A percentile compares a stretch with the other conserved stretches of the same genome.
phyloP scores from a whole-genome alignment of 2,113 vertebrate species.

The Crotophaga sulcirostris region DNA sequence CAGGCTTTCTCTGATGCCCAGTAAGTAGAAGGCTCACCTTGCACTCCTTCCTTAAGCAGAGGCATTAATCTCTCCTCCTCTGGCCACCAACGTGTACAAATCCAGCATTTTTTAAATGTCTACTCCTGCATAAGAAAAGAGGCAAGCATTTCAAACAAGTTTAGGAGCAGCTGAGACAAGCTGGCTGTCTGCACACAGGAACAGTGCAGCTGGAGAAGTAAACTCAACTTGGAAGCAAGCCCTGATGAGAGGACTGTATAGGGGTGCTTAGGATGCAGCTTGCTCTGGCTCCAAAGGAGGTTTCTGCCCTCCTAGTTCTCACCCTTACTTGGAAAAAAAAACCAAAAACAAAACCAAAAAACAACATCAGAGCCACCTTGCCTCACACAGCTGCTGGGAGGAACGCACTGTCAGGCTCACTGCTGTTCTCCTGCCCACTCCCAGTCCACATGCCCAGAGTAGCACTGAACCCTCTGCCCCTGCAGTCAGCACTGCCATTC shows the following conservation, averaged over 20 bases:
- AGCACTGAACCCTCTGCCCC: not conserved
- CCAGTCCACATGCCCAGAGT: not conserved
- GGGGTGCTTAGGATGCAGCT: not conserved
- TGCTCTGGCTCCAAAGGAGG: not conserved
- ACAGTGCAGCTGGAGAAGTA: not conserved
- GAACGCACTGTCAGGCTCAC: not conserved
- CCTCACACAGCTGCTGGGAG: not conserved
- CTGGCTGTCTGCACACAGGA: not conserved
- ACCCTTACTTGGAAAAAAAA: not conserved
- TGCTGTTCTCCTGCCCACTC: not conserved
- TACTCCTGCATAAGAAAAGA: not conserved
- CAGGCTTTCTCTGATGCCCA: not conserved
- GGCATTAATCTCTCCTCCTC: not conserved
- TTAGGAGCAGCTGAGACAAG: not conserved
- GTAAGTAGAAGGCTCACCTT: not conserved
- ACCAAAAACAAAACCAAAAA: not conserved
- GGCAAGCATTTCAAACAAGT: not conserved
- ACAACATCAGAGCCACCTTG: not conserved
- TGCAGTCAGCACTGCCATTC: accelerated
- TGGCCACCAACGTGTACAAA: not conserved
- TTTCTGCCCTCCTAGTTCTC: not conserved
- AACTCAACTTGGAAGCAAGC: not conserved
- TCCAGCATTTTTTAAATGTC: not conserved
- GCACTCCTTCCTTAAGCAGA: not conserved
- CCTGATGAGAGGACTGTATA: accelerated